Evolutionary conservation across 2,797 vertebrate genomes (phyloP).

Genomic region (Potorous gilbertii): DNA sequence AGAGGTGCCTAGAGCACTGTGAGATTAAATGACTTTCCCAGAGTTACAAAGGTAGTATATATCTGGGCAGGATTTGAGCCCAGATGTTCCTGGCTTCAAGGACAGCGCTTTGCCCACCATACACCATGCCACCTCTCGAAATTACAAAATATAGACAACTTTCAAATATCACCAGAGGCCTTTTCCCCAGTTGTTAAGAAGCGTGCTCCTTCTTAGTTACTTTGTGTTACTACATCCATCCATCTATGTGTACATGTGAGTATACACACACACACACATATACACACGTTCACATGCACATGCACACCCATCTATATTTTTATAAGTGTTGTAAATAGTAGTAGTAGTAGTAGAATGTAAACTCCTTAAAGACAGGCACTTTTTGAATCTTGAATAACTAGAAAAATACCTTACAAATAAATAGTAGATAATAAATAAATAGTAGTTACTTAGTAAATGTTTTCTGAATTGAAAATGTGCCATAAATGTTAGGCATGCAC

Average conservation of each 20-base stretch:
- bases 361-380: not conserved
- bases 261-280: too few species aligned
- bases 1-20: not conserved
- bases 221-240: not conserved
- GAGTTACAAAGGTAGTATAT: not conserved
- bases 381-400: not conserved
- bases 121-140: not conserved
- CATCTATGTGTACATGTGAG: not conserved
- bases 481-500: not conserved
- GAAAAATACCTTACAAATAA: not conserved
- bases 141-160: not conserved
- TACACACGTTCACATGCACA: too few species aligned
- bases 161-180: not conserved
- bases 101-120: not conserved
- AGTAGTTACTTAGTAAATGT: not conserved
- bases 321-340: not conserved
- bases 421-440: not conserved
- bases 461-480: not conserved
- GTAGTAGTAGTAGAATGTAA: not conserved
- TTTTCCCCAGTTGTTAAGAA: not conserved
- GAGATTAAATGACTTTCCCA: not conserved
- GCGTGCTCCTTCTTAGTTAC: not conserved
- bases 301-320: not conserved
- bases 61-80: not conserved
- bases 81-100: not conserved